Percentiles rank a stretch among this genome's conserved stretches.
These are phyloP conservation scores for Tyrannus savana DNA, from an alignment of 2,113 vertebrate species.

Conservation along the genomic window DNA sequence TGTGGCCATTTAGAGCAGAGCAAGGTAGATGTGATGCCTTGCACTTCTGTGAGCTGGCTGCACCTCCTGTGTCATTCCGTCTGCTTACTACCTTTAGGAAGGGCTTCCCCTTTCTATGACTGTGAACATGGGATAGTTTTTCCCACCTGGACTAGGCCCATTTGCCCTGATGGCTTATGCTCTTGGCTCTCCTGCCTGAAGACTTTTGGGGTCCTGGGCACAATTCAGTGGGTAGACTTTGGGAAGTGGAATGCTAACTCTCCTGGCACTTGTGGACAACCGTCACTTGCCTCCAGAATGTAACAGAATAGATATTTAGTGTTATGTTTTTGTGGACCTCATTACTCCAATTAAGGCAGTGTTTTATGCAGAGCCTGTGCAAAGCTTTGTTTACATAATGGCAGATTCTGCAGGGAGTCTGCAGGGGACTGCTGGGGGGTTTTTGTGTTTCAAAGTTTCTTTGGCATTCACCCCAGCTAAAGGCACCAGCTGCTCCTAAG, in stretches of 20 bases:
- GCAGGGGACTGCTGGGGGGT: not conserved
- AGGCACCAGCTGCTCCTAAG: not conserved
- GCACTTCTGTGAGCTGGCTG: not conserved
- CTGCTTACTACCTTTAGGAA: not conserved
- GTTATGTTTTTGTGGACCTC: not conserved
- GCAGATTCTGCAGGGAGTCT: not conserved
- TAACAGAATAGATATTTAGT: not conserved
- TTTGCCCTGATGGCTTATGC: not conserved
- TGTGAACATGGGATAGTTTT: not conserved
- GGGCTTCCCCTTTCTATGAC: accelerated
- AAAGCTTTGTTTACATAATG: not conserved
- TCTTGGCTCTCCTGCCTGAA: not conserved
- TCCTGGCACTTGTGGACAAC: not conserved
- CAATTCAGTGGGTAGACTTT: not conserved
- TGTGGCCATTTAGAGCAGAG: not conserved
- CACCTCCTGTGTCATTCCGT: not conserved
- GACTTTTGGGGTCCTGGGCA: not conserved
- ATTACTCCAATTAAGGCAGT: not conserved
- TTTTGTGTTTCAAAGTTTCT: not conserved
- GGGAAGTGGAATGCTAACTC: not conserved
- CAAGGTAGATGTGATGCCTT: not conserved
- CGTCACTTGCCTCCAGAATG: not conserved
- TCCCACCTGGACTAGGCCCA: not conserved
- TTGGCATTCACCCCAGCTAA: not conserved
- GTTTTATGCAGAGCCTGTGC: not conserved